phyloP scores from a whole-genome alignment of 2,113 vertebrate species.

The Plestiodon gilberti region DNA sequence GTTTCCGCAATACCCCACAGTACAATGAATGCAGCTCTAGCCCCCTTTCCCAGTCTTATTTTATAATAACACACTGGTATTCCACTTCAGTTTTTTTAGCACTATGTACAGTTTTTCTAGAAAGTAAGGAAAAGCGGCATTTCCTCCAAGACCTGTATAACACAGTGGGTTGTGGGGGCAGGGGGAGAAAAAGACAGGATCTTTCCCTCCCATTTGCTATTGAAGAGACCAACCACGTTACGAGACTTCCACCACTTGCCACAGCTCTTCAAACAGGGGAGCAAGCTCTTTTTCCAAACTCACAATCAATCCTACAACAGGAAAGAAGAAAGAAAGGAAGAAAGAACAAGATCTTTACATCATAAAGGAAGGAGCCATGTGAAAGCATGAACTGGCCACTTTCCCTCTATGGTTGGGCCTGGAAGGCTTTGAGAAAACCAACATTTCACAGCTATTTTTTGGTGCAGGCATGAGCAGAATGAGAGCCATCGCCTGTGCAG shows the following conservation, averaged over 20 bases:
- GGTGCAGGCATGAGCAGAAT: fast-evolving
- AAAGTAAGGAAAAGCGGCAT: constrained; percentile 52
- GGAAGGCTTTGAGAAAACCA: fast-evolving
- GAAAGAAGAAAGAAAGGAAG: neutral
- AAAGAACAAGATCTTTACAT: neutral
- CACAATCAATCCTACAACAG: constrained; percentile 88
- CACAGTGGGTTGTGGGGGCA: constrained; percentile 20
- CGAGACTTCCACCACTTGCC: constrained; percentile 94
- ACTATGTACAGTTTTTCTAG: constrained; percentile 65
- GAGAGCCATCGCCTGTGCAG: neutral
- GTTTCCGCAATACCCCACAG: constrained; percentile 60
- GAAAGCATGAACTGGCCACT: fast-evolving
- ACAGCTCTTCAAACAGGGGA: constrained; percentile 90
- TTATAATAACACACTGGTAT: constrained; percentile 42
- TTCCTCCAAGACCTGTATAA: constrained; percentile 41
- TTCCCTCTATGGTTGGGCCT: neutral
- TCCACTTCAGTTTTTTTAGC: constrained; percentile 69
- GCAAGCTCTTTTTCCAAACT: constrained; percentile 95
- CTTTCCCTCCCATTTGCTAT: constrained; percentile 51
- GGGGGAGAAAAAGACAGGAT: constrained; percentile 54
- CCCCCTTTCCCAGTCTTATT: constrained; percentile 55
- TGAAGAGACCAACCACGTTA: constrained; percentile 66
- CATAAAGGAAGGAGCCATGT: fast-evolving
- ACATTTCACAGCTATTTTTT: neutral
- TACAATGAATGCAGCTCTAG: constrained; percentile 58